These are phyloP conservation scores for Lagocephalus sceleratus DNA, from an alignment of 2,797 vertebrate genomes.

Conservation along the genomic window DNA sequence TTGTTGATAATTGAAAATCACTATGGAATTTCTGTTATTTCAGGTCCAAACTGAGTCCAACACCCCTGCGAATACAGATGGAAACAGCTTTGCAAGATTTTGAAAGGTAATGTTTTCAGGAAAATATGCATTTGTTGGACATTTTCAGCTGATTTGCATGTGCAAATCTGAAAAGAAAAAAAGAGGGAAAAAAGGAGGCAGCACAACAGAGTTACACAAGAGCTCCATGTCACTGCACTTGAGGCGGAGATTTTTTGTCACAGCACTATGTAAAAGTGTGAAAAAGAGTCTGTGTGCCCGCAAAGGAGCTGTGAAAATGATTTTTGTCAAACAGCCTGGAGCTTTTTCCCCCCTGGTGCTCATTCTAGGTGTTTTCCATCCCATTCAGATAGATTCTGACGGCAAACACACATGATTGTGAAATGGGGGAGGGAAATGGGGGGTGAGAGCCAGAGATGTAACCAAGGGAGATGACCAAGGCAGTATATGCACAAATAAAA, in stretches of 20 bases:
- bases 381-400: constrained; percentile 14
- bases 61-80: too few species aligned
- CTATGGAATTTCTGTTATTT: too few species aligned
- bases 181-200: neutral
- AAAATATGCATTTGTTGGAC: too few species aligned
- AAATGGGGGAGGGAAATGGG: neutral
- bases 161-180: too few species aligned
- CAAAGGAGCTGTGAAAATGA: constrained; percentile 31
- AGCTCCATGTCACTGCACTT: constrained; percentile 32
- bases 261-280: constrained; percentile 26
- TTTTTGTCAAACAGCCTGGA: constrained; percentile 34
- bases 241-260: constrained; percentile 24
- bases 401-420: constrained; percentile 10
- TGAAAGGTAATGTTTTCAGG: too few species aligned
- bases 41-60: too few species aligned
- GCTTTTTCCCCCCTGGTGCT: constrained; percentile 8
- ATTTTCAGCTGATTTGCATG: too few species aligned
- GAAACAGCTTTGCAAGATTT: too few species aligned
- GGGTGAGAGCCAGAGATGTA: neutral
- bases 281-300: constrained; percentile 28
- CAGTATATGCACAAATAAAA: too few species aligned
- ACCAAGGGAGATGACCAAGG: neutral
- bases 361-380: neutral
- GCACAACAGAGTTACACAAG: constrained; percentile 2
- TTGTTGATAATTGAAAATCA: constrained; percentile 2